Conservation (phyloP, 1,140 invertebrate genomes). For the Aphaenogaster ashmeadi region DNA sequence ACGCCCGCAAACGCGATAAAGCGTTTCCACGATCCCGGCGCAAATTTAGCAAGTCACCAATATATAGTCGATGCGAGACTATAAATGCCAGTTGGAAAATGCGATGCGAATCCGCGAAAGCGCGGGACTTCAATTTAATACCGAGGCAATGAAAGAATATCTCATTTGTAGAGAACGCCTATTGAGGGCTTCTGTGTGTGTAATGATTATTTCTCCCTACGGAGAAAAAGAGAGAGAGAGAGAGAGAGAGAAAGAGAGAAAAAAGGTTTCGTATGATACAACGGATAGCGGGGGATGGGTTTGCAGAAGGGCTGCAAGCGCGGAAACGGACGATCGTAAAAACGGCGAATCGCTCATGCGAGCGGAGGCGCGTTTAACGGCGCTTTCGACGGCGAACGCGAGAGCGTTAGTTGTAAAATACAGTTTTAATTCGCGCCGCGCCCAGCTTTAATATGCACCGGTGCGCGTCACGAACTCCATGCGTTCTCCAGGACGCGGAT, state of each 20-base stretch:
- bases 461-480: slow-evolving; percentile 27
- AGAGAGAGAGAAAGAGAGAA: not conserved
- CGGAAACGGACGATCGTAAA: slow-evolving; percentile 22
- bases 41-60: slow-evolving; percentile 38
- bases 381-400: slow-evolving; percentile 51
- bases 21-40: slow-evolving; percentile 9
- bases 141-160: not conserved
- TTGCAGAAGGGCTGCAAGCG: not conserved
- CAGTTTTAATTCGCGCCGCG: slow-evolving; percentile 82
- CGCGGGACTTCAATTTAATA: not conserved
- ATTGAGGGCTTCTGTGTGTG: not conserved
- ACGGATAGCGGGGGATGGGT: not conserved
- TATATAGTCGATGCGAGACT: not conserved
- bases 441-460: slow-evolving; percentile 79
- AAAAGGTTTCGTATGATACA: not conserved
- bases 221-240: not conserved
- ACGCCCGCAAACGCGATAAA: slow-evolving; percentile 12
- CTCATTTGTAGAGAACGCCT: slow-evolving; percentile 6
- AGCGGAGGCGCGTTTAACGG: slow-evolving; percentile 50
- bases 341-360: slow-evolving; percentile 24
- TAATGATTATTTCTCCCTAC: not conserved
- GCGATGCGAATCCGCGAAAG: not conserved
- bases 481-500: slow-evolving; percentile 30
- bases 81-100: slow-evolving; percentile 2
- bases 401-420: slow-evolving; percentile 79